Evolutionary conservation across 2,797 vertebrate species (phyloP), one percentile per base, ranked within the genome.

Genomic region (Epinephelus malabaricus): DNA sequence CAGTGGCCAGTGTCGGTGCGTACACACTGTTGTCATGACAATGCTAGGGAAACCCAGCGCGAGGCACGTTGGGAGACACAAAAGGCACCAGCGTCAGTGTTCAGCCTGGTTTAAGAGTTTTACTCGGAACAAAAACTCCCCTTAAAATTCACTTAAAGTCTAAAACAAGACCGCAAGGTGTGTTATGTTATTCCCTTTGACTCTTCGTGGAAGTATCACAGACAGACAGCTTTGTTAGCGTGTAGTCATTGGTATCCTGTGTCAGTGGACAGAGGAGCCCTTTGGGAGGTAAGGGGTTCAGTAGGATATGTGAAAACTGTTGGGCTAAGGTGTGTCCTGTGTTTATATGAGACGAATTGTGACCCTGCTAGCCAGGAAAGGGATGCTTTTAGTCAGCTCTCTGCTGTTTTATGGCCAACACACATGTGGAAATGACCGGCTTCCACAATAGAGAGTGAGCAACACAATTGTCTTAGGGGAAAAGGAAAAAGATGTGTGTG

Each of bases 1-100:
- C 73, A 86, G 67, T 55, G 68, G 85, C 86, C 76, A 73, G 76
- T 81, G 81, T 88, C 85, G 81, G 81, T 83, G 88, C 83, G 83
- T 86, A 86, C 88, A 89, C 90, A 84, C 92, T 87, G 95, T 95
- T 95, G 95, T 95, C 95, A 95, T 95, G 95, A 93, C 95, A 87
- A 94, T 93, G 85, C 90, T 82, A 84, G 79, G 92, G 92, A 92
- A 93, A 94, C 94, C 81, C 84, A 82, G 88, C 82, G 90, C 83
- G 79, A 91, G 89, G 92, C 92, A 93, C 90, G 92, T 90, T 82
- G 85, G 69, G 66, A 78, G 56, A 89, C 92, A 93, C 88, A 94
- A 93, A 90, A 92, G 92, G 71, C 86, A 56, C 72, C 73, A 79
- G 76, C 80, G 15, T 79, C 86, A 79, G 68, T 63, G 69, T 49